These are phyloP conservation scores for Hyperopisus bebe DNA, from an alignment of 2,113 vertebrate genomes.

Conservation along the genomic window DNA sequence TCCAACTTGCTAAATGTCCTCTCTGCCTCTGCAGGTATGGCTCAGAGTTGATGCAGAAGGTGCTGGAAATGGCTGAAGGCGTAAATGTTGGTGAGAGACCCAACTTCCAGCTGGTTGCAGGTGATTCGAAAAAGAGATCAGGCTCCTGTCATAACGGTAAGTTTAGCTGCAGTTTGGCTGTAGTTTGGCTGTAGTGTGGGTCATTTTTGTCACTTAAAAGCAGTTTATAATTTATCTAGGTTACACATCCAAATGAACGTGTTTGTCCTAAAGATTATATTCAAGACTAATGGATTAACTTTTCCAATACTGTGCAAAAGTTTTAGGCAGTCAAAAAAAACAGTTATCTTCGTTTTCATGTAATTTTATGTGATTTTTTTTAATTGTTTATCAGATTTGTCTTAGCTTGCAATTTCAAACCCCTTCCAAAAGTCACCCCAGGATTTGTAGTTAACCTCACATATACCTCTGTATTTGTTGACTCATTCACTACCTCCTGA, in stretches of 20 bases:
- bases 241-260: neutral
- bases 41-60: constrained; percentile 73
- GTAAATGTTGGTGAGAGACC: constrained; percentile 73
- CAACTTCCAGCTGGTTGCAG: constrained; percentile 72
- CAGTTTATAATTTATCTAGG: neutral
- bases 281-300: too few species aligned
- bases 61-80: constrained; percentile 85
- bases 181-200: constrained; percentile 47
- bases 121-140: constrained; percentile 73
- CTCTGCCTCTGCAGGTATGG: constrained; percentile 64
- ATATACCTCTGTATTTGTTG: neutral
- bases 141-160: constrained; percentile 74
- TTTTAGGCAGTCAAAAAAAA: neutral
- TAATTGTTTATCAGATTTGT: neutral
- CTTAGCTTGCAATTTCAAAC: neutral
- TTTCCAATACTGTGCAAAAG: neutral
- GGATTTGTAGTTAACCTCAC: neutral
- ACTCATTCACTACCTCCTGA: neutral
- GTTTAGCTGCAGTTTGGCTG: constrained; percentile 39
- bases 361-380: neutral
- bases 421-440: neutral
- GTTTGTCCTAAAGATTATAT: neutral
- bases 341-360: neutral
- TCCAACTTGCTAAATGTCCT: neutral
- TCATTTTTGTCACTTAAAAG: neutral